Conservation (phyloP, 64 coral and sea anemone species). For the Montipora sp. region DNA sequence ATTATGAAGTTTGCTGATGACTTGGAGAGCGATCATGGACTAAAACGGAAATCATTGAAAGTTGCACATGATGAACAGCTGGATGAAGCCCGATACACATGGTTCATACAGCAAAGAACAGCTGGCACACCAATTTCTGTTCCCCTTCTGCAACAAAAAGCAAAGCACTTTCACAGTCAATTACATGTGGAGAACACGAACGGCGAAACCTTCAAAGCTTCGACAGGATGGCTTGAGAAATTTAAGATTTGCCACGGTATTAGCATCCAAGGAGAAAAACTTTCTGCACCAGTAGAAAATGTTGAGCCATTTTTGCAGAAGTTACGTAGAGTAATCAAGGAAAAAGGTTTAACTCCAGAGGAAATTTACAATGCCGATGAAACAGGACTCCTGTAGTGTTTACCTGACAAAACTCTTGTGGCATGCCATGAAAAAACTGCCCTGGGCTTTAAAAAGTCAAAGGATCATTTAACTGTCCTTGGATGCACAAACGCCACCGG, state of each 20-base stretch:
- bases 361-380: slow-evolving; percentile 26
- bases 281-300: slow-evolving; percentile 63
- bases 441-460: slow-evolving; percentile 35
- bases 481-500: slow-evolving; percentile 26
- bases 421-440: slow-evolving; percentile 44
- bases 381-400: slow-evolving; percentile 38
- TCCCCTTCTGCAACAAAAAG: too few relatives aligned
- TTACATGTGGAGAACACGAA: too few relatives aligned
- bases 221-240: slow-evolving; percentile 43
- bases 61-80: too few relatives aligned
- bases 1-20: too few relatives aligned
- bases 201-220: slow-evolving; percentile 24
- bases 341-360: slow-evolving; percentile 20
- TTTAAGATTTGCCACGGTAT: slow-evolving; percentile 56
- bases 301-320: slow-evolving; percentile 59
- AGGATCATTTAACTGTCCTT: background rate
- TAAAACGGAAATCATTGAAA: too few relatives aligned
- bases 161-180: too few relatives aligned
- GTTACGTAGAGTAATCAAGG: slow-evolving; percentile 36
- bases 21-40: too few relatives aligned
- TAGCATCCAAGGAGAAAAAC: slow-evolving; percentile 58
- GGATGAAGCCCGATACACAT: too few relatives aligned
- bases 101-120: too few relatives aligned
- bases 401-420: slow-evolving; percentile 41
- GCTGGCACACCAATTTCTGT: too few relatives aligned